Conservation (phyloP, 2,888 invertebrate genomes). For the Pandemis heparana region DNA sequence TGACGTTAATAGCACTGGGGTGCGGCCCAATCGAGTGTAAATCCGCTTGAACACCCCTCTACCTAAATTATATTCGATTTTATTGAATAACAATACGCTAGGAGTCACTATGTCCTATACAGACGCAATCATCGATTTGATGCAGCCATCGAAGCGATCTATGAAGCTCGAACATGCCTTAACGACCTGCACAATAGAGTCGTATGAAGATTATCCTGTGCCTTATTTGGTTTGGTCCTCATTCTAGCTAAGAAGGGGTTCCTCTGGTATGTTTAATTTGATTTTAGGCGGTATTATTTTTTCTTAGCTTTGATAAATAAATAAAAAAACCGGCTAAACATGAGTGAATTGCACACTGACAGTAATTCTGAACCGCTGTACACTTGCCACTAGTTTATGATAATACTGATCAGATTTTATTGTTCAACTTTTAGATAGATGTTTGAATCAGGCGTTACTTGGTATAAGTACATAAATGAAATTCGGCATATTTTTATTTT, state of each 20-base stretch:
- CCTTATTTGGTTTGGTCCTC: background rate
- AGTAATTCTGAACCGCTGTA: no score
- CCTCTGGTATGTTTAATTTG: no score
- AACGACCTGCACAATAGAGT: background rate
- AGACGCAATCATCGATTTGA: background rate
- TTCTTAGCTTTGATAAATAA: no score
- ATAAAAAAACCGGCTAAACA: no score
- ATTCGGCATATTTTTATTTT: no score
- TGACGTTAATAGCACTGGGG: constrained; percentile 47
- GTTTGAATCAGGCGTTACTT: no score
- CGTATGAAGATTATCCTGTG: background rate
- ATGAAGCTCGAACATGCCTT: background rate
- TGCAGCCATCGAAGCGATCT: background rate
- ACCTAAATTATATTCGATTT: constrained; percentile 10
- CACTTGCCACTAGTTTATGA: no score
- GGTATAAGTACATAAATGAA: no score
- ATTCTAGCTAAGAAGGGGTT: background rate
- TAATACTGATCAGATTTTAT: no score
- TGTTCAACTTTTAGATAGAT: no score
- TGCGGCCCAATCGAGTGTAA: constrained; percentile 59
- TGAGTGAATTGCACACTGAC: no score
- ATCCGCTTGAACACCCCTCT: constrained; percentile 52
- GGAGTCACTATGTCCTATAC: background rate
- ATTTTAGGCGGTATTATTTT: no score
- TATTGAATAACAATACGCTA: constrained; percentile 19